Evolutionary conservation across 2,797 vertebrate species (phyloP).

Genomic region (Podargus strigoides): DNA sequence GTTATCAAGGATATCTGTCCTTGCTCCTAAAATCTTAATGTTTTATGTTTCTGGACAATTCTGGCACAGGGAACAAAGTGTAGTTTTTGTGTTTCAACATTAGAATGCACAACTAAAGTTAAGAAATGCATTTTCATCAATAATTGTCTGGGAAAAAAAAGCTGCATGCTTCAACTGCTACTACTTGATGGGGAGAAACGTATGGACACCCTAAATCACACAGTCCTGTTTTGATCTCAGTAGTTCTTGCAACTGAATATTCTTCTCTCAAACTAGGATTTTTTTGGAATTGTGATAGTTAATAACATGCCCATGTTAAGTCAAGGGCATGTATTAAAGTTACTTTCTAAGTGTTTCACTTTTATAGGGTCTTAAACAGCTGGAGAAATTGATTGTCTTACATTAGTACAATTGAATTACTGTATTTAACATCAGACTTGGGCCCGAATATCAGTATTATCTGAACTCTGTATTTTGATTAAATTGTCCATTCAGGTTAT

Average conservation of each 20-base stretch:
- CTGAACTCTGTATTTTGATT: neutral
- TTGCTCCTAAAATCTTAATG: neutral
- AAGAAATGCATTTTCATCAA: neutral
- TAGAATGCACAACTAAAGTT: neutral
- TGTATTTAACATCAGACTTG: neutral
- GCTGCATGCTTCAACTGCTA: neutral
- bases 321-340: neutral
- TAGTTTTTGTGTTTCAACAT: neutral
- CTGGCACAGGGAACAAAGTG: neutral
- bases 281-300: neutral
- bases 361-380: neutral
- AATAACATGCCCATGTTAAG: neutral
- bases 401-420: neutral
- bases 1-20: neutral
- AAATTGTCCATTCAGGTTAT: neutral
- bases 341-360: neutral
- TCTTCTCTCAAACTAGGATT: neutral
- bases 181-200: neutral
- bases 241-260: neutral
- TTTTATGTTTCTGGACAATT: rapidly evolving
- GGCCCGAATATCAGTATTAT: neutral
- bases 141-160: neutral
- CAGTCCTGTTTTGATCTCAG: neutral
- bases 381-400: neutral
- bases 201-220: rapidly evolving